phyloP scores from a whole-genome alignment of 1,140 invertebrate genomes.

The Brachionus sp. region DNA sequence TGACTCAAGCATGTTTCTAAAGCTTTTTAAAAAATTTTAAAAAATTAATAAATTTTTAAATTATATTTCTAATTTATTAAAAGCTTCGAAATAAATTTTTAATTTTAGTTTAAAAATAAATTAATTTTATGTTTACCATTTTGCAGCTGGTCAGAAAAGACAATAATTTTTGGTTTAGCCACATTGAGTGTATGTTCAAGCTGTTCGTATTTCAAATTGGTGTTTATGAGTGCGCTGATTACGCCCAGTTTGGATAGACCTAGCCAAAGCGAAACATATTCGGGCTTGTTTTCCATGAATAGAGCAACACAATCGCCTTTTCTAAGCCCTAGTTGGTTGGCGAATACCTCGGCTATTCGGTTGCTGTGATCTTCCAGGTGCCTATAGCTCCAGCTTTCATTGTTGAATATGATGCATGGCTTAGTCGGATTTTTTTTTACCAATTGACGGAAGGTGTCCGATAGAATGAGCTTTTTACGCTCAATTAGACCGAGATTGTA shows the following conservation, averaged over 20 bases:
- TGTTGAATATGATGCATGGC: slow-evolving; percentile 6
- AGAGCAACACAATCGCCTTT: slow-evolving; percentile 75
- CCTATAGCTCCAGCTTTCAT: neutral
- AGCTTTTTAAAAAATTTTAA: neutral
- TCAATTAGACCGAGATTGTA: neutral
- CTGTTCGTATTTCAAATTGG: slow-evolving; percentile 71
- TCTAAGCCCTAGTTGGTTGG: neutral
- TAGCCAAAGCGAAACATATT: slow-evolving; percentile 81
- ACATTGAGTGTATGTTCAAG: slow-evolving; percentile 76
- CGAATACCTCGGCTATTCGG: neutral
- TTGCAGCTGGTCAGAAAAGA: slow-evolving; percentile 54
- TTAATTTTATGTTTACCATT: neutral
- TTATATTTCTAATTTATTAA: no score
- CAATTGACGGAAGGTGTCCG: neutral
- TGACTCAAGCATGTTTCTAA: neutral
- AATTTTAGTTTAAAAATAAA: no score
- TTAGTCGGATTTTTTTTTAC: neutral
- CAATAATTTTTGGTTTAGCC: slow-evolving; percentile 74
- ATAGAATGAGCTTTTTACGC: neutral
- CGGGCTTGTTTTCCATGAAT: slow-evolving; percentile 75
- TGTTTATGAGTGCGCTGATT: slow-evolving; percentile 80
- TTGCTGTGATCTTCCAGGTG: neutral
- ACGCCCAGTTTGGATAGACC: slow-evolving; percentile 79
- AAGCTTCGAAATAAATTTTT: no score
- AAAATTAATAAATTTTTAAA: no score